A percentile compares a stretch with the other conserved stretches of the same genome.
phyloP scores from a whole-genome alignment of 2,797 vertebrate species.

The Typhlichthys eigenmanni region DNA sequence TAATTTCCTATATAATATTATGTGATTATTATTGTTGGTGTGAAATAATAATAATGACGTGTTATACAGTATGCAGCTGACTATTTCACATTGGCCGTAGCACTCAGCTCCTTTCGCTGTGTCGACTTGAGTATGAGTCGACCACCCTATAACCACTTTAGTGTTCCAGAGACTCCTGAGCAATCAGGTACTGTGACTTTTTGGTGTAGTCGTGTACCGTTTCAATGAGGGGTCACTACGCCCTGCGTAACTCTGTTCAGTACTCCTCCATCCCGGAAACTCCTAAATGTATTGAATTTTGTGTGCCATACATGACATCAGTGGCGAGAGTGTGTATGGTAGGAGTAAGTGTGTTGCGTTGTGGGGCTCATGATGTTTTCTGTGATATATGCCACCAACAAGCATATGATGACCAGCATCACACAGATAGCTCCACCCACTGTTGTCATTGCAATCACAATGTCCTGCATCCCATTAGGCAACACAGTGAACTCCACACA shows the following conservation, averaged over 20 bases:
- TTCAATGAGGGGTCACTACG: too few relatives aligned
- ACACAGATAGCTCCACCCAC: conserved; percentile 97
- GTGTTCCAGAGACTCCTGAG: too few relatives aligned
- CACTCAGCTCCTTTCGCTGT: too few relatives aligned
- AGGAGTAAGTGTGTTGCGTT: conserved; percentile 67
- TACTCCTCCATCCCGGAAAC: too few relatives aligned
- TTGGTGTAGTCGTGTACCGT: too few relatives aligned
- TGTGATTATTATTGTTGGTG: conserved; percentile 13
- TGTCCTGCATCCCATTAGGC: conserved; percentile 90
- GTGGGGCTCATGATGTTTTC: conserved; percentile 93
- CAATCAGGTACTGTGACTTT: too few relatives aligned
- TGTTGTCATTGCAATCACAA: conserved; percentile 97
- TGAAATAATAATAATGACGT: not conserved
- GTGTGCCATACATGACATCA: conserved; percentile 34
- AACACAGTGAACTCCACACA: conserved; percentile 91
- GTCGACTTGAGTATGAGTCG: too few relatives aligned
- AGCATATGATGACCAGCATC: conserved; percentile 97
- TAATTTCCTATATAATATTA: conserved; percentile 11
- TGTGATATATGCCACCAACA: conserved; percentile 96
- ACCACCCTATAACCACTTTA: too few relatives aligned
- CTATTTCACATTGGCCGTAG: conserved; percentile 1
- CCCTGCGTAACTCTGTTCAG: too few relatives aligned
- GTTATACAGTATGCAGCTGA: conserved; percentile 3
- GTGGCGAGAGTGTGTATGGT: conserved; percentile 68
- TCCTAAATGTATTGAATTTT: conserved; percentile 6